A percentile compares a stretch with the other conserved stretches of the same genome.
Evolutionary conservation across 2,113 vertebrate species (phyloP).

Genomic region (Phycodurus eques): DNA sequence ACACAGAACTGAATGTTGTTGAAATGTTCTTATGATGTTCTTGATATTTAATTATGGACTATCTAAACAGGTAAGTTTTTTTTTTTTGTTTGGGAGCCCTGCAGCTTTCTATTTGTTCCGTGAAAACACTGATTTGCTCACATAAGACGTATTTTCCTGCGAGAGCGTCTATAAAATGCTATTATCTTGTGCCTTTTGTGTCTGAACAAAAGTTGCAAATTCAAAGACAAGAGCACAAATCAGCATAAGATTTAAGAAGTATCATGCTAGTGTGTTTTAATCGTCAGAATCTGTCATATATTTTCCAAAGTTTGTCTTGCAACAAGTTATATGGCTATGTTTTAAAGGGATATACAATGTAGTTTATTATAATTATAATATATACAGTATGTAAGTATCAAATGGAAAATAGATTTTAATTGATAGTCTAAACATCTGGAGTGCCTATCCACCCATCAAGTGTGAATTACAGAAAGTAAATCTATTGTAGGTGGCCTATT

Average conservation of each 20-base stretch:
- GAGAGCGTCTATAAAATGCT: neutral
- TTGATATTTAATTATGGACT: neutral
- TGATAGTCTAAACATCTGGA: too few species aligned
- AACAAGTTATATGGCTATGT: neutral
- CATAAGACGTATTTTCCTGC: neutral
- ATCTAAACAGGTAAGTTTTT: neutral
- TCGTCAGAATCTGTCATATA: neutral
- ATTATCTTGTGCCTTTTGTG: neutral
- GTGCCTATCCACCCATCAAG: too few species aligned
- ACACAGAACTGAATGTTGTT: neutral
- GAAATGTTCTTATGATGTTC: neutral
- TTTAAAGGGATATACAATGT: neutral
- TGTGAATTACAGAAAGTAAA: too few species aligned
- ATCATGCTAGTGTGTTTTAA: neutral
- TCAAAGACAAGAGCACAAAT: neutral
- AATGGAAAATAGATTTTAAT: too few species aligned
- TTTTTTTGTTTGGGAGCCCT: neutral
- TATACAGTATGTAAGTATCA: too few species aligned
- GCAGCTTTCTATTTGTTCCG: neutral
- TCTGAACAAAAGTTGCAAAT: neutral
- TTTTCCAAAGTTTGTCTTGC: neutral
- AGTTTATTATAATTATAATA: too few species aligned
- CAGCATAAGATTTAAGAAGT: neutral
- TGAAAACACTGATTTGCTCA: constrained; percentile 4
- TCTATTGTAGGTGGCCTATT: too few species aligned